Evolutionary conservation across 2,888 invertebrate genomes (phyloP), one percentile per base, ranked within the genome.

Genomic region (Drosophila anomalata): DNA sequence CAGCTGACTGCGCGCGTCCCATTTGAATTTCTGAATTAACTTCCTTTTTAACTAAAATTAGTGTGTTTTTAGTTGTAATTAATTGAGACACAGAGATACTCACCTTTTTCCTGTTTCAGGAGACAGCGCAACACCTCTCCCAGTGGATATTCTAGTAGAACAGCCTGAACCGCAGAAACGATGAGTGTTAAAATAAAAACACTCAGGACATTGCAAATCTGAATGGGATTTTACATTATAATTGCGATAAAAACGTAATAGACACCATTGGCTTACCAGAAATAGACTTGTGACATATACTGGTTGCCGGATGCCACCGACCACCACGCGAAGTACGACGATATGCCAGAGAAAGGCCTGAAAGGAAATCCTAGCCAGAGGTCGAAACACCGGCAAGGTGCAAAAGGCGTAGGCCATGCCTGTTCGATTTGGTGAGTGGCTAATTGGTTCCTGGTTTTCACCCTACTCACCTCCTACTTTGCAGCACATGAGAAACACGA

Each of bases 291-390:
- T 89, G 0, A 89, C 51, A 61, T 90, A 83, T 31, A 80, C 69
- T 0, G 91, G 91, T 26, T 90, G 84, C 63, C 84, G 79, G 63
- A 73, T 53, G 59, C 54, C 79, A 7, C 76, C 87, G 62, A 55
- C 65, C 59, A 74, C 48, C 39, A 78, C 41, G 50, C 78, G 91
- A 73, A 86, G 8, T 46, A 90, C 63, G 1, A 87, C 75, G 2
- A 87, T 46, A 53, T 91, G 91, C 84, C 91, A 90, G 0, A 91
- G 59, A 60, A 80, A 91, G 0, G 89, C 76, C 60, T 91, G 92
- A 68, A 80, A 91, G 9, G 91, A 90, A 24, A 91, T 63, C 44
- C 87, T 80, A 9, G 87, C 88, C 60, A 91, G 61, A 3, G 87
- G 73, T 0, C 87, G 78, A 41, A 90, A 90, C 17, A 89, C 29